Percentiles rank a stretch among this genome's conserved stretches.
Conservation (phyloP, 1,140 invertebrate genomes). For the Brachionus paranguensis region DNA sequence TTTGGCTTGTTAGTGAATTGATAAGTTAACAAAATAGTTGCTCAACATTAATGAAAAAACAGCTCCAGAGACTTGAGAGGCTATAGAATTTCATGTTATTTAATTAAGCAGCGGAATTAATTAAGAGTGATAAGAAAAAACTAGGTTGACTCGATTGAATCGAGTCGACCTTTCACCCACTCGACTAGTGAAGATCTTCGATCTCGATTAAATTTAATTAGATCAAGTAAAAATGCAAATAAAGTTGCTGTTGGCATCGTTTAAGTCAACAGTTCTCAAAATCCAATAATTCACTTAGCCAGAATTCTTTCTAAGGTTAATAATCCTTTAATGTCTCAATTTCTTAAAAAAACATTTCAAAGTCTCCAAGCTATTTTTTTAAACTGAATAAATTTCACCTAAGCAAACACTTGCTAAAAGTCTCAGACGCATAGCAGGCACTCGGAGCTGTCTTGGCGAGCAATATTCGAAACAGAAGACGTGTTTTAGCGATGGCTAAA, state of each 20-base stretch:
- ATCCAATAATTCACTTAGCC: conserved; percentile 9
- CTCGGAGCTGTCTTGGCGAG: background rate
- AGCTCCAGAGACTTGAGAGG: background rate
- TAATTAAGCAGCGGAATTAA: conserved; percentile 2
- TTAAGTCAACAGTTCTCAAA: conserved; percentile 21
- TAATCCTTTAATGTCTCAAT: conserved; percentile 1
- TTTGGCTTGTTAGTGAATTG: background rate
- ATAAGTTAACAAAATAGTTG: conserved; percentile 2
- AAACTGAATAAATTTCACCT: background rate
- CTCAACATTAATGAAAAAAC: conserved; percentile 9
- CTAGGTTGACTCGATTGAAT: background rate
- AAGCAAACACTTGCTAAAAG: conserved; percentile 18
- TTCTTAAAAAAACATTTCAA: conserved; percentile 11
- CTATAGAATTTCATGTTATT: background rate
- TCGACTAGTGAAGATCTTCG: background rate
- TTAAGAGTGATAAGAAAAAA: background rate
- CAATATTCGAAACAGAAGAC: background rate
- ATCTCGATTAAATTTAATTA: background rate
- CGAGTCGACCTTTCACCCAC: background rate
- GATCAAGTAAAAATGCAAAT: conserved; percentile 27
- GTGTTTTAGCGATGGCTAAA: background rate
- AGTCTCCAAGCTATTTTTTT: conserved; percentile 14
- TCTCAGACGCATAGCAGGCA: background rate
- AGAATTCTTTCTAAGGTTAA: background rate
- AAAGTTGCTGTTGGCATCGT: background rate